A percentile compares a stretch with the other conserved stretches of the same genome.
phyloP scores from a whole-genome alignment of 2,888 invertebrate species.

The Oxyscelio sp. region DNA sequence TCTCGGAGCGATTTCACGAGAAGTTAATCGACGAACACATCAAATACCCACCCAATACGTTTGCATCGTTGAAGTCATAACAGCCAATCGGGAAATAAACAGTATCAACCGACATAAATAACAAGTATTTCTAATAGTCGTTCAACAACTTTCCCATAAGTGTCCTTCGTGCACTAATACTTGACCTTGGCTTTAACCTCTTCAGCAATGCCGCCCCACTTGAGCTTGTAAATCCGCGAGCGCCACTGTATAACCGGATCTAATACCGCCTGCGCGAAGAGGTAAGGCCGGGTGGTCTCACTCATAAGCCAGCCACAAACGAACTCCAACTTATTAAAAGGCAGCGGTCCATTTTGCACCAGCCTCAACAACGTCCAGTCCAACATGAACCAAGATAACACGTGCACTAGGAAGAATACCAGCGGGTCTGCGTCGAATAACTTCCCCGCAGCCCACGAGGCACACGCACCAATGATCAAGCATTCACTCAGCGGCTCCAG shows the following conservation, averaged over 20 bases:
- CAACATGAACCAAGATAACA: constrained; percentile 97
- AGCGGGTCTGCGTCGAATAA: constrained; percentile 96
- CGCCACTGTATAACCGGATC: constrained; percentile 98
- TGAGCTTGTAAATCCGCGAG: constrained; percentile 95
- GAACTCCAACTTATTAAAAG: constrained; percentile 98
- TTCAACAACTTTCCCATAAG: no score
- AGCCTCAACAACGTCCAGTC: constrained; percentile 97
- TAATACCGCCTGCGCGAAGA: constrained; percentile 95
- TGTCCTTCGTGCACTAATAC: constrained; percentile 87
- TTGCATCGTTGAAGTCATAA: no score
- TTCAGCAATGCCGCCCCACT: constrained; percentile 98
- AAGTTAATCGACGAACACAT: background rate
- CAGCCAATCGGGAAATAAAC: no score
- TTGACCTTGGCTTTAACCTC: constrained; percentile 94
- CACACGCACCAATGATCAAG: constrained; percentile 96
- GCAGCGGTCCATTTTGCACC: constrained; percentile 97
- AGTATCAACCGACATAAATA: no score
- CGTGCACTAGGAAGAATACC: constrained; percentile 97
- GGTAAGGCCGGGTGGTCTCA: constrained; percentile 96
- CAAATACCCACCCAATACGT: background rate
- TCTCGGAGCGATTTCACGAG: background rate
- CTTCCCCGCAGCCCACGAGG: constrained; percentile 95
- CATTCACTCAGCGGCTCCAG: constrained; percentile 99
- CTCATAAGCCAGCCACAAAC: constrained; percentile 98
- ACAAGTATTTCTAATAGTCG: no score